A percentile compares a stretch with the other conserved stretches of the same genome.
Evolutionary conservation across 2,113 vertebrate species (phyloP).

Genomic region (Esox niger): DNA sequence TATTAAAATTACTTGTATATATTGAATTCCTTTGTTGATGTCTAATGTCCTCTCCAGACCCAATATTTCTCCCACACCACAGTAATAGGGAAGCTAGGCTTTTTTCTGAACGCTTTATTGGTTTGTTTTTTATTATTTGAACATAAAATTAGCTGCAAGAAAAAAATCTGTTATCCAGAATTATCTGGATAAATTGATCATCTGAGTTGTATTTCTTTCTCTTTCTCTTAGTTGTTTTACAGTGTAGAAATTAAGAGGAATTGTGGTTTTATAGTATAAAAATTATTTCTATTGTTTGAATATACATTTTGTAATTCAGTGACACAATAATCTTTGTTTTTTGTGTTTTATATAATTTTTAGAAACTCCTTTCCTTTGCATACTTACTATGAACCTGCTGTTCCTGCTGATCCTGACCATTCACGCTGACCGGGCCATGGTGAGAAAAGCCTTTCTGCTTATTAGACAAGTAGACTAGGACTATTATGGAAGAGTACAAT

Average conservation of each 20-base stretch:
- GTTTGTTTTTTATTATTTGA: constrained; percentile 32
- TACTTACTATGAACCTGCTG: constrained; percentile 25
- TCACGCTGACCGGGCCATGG: constrained; percentile 28
- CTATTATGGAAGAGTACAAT: background rate
- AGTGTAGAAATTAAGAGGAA: background rate
- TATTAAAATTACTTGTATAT: no score
- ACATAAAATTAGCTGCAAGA: constrained; percentile 8
- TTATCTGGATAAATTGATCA: constrained; percentile 5
- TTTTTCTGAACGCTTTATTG: constrained; percentile 35
- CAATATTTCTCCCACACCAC: constrained; percentile 43
- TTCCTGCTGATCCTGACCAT: constrained; percentile 42
- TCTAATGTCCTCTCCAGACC: constrained; percentile 37
- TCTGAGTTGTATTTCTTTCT: background rate
- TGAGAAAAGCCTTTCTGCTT: constrained; percentile 33
- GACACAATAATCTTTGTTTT: no score
- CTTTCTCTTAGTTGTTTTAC: background rate
- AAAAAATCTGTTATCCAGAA: constrained; percentile 5
- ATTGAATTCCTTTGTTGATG: constrained; percentile 46
- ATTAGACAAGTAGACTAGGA: background rate
- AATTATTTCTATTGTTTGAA: background rate
- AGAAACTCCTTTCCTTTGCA: background rate
- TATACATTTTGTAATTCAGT: no score
- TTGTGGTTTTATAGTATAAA: background rate
- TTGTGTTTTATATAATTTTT: background rate
- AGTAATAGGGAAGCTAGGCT: constrained; percentile 38